Base-by-base conservation (phyloP, 2,113 vertebrate genomes). In the Micronycteris hirsuta region DNA sequence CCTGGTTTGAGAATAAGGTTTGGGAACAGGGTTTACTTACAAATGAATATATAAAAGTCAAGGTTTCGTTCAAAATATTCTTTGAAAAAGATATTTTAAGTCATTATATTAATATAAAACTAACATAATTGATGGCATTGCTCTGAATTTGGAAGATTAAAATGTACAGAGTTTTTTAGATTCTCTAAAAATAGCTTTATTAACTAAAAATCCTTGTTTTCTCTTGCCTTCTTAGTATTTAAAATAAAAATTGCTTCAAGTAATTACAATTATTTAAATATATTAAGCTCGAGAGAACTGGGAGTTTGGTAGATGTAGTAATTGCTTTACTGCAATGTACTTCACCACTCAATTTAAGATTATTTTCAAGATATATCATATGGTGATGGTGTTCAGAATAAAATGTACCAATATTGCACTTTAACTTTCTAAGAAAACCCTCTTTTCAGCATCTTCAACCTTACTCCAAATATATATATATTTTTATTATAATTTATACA, bases 221-320 rank as follows among this genome's bases (percentile, higher is more conserved):
- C 47, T 89, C 76, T 91, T 67, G 26, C 61, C 33, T 56, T 61
- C 38, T 68, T 70, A 24, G 20, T 76, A 41, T 90, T 96, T 95
- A 91, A 93, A 87, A 71, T 91, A 33, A 95, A 54, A 93, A 88
- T 36, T 70, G 17, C 14, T 91, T 95, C 26, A 83, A 87, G 16
- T 38, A 81, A 91, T 56, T 31, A 78, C 43, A 56, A 70, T 49
- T 81, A 85, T 63, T 78, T 78, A 88, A 89, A 81, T 56, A 68
- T 73, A 85, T 36, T 80, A 33, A 68, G 26, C 11, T 56, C 63
- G 31, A 92, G 7, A 92, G 43, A 85, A 93, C 28, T 24, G n/a
- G n/a, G 15, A 71, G 19, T 38, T 10, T 80, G 54, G n/a, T 41
- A 6, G 56, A 86, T 58, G 22, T 58, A 67, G 68, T 74, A 68